Evolutionary conservation across 2,888 invertebrate species (phyloP).

Genomic region (Drosophila mulleri): DNA sequence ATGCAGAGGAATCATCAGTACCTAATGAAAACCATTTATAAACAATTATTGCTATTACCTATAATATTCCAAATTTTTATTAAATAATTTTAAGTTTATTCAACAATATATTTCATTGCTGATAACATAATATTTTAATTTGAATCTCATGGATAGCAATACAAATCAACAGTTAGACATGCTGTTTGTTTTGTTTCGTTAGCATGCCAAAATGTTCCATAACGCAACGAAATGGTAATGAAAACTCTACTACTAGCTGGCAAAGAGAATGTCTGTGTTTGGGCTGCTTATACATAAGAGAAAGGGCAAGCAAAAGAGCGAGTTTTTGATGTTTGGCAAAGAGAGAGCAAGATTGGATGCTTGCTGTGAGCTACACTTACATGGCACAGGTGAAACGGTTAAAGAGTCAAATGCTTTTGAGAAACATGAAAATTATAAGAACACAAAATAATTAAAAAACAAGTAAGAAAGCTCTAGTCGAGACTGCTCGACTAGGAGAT

Average conservation of each 20-base stretch:
- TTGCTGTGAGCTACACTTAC: neutral
- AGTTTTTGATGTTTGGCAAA: neutral
- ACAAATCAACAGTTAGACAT: conserved; percentile 69
- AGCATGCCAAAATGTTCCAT: conserved; percentile 27
- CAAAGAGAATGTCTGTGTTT: conserved; percentile 32
- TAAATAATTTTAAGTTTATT: neutral
- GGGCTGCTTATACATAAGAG: neutral
- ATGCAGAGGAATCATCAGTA: conserved; percentile 42
- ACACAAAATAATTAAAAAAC: no score
- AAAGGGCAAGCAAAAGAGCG: neutral
- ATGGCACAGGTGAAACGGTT: conserved; percentile 26
- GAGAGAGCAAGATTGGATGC: neutral
- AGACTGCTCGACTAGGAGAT: no score
- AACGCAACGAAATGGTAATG: conserved; percentile 34
- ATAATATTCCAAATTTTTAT: neutral
- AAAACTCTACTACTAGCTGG: conserved; percentile 65
- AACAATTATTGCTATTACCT: no score
- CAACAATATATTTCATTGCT: neutral
- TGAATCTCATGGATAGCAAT: conserved; percentile 44
- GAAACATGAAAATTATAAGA: neutral
- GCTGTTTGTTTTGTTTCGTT: conserved; percentile 66
- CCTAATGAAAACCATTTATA: neutral
- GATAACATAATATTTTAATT: conserved; percentile 39
- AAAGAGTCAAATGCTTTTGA: neutral
- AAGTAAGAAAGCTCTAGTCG: no score